phyloP scores from a whole-genome alignment of 2,888 invertebrate genomes.

The Monoplex corrugatus region DNA sequence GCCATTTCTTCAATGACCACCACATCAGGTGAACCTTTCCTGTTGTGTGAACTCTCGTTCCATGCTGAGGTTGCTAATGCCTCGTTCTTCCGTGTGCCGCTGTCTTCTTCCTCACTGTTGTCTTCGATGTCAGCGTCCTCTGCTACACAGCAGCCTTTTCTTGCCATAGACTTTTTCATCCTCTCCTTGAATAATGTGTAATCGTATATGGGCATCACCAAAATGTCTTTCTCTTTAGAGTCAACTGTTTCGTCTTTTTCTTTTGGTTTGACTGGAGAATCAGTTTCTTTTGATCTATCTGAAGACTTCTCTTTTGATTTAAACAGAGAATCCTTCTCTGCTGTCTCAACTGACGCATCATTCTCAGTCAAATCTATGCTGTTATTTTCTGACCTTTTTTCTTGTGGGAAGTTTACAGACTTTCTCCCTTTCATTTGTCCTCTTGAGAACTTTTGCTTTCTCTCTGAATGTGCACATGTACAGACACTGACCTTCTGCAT shows the following conservation, averaged over 20 bases:
- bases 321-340: background rate
- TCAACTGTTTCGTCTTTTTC: too few relatives aligned
- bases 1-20: constrained; percentile 8
- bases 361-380: constrained; percentile 9
- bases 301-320: background rate
- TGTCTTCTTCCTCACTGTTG: constrained; percentile 14
- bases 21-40: background rate
- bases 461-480: background rate
- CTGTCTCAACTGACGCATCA: background rate
- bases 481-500: background rate
- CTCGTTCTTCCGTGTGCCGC: background rate
- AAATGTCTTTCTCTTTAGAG: too few relatives aligned
- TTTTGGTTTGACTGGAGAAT: background rate
- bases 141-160: background rate
- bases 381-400: background rate
- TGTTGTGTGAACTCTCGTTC: background rate
- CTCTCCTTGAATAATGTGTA: background rate
- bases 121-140: constrained; percentile 24
- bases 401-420: background rate
- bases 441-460: background rate
- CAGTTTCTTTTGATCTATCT: background rate
- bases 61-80: background rate
- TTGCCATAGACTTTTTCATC: background rate
- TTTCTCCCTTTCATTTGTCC: background rate
- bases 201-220: too few relatives aligned